These are phyloP conservation scores for Umimayanthus kanabou DNA, from an alignment of 92 coral and sea anemone genomes.

Conservation along the genomic window DNA sequence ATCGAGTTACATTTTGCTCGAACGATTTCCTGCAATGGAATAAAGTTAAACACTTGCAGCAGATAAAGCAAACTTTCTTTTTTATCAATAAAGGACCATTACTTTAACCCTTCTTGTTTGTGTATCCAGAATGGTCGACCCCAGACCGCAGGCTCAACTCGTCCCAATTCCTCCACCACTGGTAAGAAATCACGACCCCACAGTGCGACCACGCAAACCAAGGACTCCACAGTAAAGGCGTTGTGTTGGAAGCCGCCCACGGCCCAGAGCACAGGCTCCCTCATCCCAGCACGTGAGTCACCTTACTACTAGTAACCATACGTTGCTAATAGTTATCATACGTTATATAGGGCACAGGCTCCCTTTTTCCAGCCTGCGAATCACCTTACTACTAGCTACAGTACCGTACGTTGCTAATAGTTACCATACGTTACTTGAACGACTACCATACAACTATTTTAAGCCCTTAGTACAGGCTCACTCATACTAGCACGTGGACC, in stretches of 20 bases:
- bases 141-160: constrained; percentile 69
- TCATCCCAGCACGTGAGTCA: constrained; percentile 92
- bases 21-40: not conserved
- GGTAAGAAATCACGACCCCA: constrained; percentile 81
- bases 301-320: not conserved
- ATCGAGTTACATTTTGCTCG: not conserved
- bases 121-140: constrained; percentile 72
- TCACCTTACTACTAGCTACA: not conserved
- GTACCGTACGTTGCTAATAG: not conserved
- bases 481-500: not conserved
- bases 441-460: not conserved
- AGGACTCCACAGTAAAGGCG: constrained; percentile 87
- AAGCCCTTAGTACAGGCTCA: no score
- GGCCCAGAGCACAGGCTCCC: constrained; percentile 67
- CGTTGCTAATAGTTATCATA: not conserved
- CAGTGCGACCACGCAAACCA: constrained; percentile 81
- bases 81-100: no score
- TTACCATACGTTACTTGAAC: no score
- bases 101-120: not conserved
- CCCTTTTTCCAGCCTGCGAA: no score
- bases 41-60: not conserved
- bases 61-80: no score
- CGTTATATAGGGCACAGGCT: no score
- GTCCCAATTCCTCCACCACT: constrained; percentile 59
- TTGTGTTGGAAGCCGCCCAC: constrained; percentile 93